Conservation (phyloP, 2,888 invertebrate species). For the Sympetrum striolatum region DNA sequence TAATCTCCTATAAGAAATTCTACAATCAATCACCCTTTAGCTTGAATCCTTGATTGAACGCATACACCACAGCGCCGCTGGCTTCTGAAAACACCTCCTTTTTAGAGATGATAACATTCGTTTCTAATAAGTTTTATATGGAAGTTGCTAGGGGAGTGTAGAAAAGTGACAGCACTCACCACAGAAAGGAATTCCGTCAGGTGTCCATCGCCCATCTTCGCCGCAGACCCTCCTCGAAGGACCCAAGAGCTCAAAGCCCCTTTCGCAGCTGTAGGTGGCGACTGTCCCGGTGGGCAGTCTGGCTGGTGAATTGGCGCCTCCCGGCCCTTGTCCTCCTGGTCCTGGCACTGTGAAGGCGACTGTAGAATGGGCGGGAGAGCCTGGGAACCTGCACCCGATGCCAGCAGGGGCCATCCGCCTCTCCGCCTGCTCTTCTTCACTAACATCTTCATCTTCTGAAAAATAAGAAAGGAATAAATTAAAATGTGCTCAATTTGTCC, state of each 20-base stretch:
- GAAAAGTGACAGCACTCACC: conserved; percentile 70
- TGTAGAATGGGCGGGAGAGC: conserved; percentile 86
- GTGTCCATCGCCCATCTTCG: conserved; percentile 77
- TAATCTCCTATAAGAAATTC: no score
- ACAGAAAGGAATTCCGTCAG: conserved; percentile 92
- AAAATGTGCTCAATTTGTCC: not conserved
- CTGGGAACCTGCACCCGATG: conserved; percentile 80
- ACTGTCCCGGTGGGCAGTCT: conserved; percentile 65
- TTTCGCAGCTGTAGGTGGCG: conserved; percentile 85
- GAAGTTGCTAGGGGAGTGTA: not conserved
- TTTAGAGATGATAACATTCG: no score
- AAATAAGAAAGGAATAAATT: not conserved
- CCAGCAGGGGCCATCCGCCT: conserved; percentile 47
- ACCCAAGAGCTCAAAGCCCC: conserved; percentile 90
- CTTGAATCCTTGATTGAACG: no score
- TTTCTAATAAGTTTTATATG: conserved; percentile 27
- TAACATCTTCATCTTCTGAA: not conserved
- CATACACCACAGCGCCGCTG: no score
- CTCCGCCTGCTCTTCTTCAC: not conserved
- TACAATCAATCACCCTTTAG: no score
- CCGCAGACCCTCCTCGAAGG: conserved; percentile 81
- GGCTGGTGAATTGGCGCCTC: not conserved
- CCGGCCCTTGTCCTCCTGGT: conserved; percentile 58
- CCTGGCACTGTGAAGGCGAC: conserved; percentile 74
- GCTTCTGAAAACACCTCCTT: no score